Conservation (phyloP, 2,113 vertebrate species). For the Lagopus muta region DNA sequence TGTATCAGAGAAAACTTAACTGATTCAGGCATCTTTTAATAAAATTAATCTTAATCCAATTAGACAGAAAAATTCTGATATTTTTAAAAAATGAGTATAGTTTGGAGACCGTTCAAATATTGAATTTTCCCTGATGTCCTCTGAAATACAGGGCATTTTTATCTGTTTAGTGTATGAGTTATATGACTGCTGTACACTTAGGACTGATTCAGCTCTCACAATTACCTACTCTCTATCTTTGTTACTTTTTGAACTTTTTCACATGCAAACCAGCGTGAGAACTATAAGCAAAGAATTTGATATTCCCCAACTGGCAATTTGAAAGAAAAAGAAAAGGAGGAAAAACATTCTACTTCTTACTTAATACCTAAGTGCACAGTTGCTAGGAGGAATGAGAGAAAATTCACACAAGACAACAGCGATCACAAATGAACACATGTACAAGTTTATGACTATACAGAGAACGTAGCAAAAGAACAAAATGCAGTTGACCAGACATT, state of each 20-base stretch:
- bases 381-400: not conserved
- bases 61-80: conserved; percentile 73
- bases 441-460: not conserved
- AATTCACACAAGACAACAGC: fast-evolving
- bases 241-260: not conserved
- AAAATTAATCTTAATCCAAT: conserved; percentile 78
- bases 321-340: not conserved
- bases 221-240: not conserved
- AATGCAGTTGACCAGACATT: not conserved
- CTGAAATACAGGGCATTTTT: conserved; percentile 29
- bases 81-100: conserved; percentile 53
- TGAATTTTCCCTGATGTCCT: conserved; percentile 26
- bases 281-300: not conserved
- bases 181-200: not conserved
- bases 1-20: conserved; percentile 75
- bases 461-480: not conserved
- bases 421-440: not conserved
- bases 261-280: not conserved
- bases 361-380: not conserved
- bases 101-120: conserved; percentile 49
- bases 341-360: not conserved
- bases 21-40: conserved; percentile 76
- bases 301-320: not conserved
- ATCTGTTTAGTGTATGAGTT: not conserved
- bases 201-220: not conserved